Conservation (phyloP, 2,113 vertebrate species). For the Sinocyclocheilus grahami region DNA sequence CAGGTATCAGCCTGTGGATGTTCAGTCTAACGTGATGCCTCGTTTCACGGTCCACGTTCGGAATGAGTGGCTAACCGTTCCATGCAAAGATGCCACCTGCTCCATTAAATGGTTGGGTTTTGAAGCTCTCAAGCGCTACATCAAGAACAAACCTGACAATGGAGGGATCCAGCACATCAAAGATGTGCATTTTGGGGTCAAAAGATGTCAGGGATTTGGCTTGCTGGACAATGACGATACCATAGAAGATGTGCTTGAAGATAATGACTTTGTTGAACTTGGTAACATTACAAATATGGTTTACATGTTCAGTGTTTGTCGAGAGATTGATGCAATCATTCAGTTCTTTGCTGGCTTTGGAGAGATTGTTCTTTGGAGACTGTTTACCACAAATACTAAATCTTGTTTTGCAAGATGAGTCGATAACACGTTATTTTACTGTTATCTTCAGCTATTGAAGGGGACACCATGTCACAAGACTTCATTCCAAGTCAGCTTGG, state of each 20-base stretch:
- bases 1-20: constrained; percentile 37
- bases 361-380: background rate
- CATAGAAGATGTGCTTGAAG: constrained; percentile 87
- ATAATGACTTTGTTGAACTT: constrained; percentile 97
- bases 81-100: constrained; percentile 76
- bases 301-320: constrained; percentile 2
- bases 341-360: background rate
- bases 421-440: background rate
- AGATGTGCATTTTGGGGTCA: constrained; percentile 80
- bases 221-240: constrained; percentile 88
- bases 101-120: constrained; percentile 84
- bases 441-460: constrained; percentile 86
- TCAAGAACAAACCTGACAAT: constrained; percentile 95
- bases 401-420: background rate
- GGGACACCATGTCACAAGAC: constrained; percentile 91
- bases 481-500: constrained; percentile 91
- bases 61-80: constrained; percentile 94
- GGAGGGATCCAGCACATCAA: constrained; percentile 83
- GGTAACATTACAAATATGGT: constrained; percentile 76
- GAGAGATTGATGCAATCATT: background rate
- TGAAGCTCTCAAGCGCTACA: constrained; percentile 89
- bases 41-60: constrained; percentile 91
- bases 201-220: constrained; percentile 89
- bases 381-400: background rate
- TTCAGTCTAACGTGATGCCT: constrained; percentile 76